Percentiles rank a stretch among this genome's conserved stretches.
These are phyloP conservation scores for Arctia plantaginis DNA, from an alignment of 2,888 invertebrate genomes.

Conservation along the genomic window DNA sequence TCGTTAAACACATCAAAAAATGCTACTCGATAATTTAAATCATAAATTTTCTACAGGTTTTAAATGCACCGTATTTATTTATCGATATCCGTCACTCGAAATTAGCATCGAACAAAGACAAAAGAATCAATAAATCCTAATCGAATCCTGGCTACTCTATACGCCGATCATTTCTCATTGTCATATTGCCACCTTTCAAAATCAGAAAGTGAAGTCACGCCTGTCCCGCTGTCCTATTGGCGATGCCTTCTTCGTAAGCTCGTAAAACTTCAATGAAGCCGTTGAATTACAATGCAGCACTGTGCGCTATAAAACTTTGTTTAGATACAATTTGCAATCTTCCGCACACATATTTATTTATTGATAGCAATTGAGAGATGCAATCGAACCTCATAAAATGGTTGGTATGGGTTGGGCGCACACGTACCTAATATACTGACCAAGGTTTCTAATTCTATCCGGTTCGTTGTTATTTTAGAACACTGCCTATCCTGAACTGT, in stretches of 20 bases:
- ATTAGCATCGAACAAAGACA: conserved; percentile 38
- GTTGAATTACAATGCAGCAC: conserved; percentile 77
- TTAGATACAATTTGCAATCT: conserved; percentile 73
- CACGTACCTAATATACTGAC: conserved; percentile 2
- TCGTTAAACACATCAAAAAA: background rate
- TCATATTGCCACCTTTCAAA: conserved; percentile 67
- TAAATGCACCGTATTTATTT: conserved; percentile 1
- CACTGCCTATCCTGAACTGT: conserved; percentile 1
- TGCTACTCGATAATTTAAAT: background rate
- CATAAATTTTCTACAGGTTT: background rate
- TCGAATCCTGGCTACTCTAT: conserved; percentile 44
- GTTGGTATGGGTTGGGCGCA: background rate
- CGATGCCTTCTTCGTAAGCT: conserved; percentile 80
- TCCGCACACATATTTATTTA: conserved; percentile 52
- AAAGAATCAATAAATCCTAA: conserved; percentile 41
- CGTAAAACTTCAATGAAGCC: conserved; percentile 83
- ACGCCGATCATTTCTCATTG: conserved; percentile 68
- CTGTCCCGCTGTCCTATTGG: conserved; percentile 62
- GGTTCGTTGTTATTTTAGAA: background rate
- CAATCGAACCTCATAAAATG: conserved; percentile 30
- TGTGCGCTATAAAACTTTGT: conserved; percentile 70
- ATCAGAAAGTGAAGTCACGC: conserved; percentile 81
- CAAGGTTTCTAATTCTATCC: background rate
- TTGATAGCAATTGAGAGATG: conserved; percentile 40
- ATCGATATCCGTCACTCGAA: conserved; percentile 18